A percentile compares a stretch with the other conserved stretches of the same genome.
Conservation (phyloP, 2,888 invertebrate species). For the Cryptocephalus moraei region DNA sequence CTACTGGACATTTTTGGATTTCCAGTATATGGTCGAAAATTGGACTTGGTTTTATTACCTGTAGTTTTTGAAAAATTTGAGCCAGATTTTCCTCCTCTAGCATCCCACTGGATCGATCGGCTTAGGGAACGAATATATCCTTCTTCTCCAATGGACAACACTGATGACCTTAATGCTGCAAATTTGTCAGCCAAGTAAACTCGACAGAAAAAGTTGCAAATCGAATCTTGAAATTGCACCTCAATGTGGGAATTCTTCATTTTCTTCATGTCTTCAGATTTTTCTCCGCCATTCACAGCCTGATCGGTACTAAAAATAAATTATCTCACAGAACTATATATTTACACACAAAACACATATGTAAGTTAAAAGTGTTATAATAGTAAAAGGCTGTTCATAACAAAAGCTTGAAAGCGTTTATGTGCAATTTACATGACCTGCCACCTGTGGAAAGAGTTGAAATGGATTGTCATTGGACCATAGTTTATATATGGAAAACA, state of each 20-base stretch:
- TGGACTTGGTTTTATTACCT: constrained; percentile 40
- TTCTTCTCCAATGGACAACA: constrained; percentile 47
- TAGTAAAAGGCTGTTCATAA: too few species aligned
- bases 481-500: too few species aligned
- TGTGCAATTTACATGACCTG: too few species aligned
- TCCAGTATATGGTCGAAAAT: too few species aligned
- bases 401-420: too few species aligned
- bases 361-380: too few species aligned
- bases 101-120: constrained; percentile 82
- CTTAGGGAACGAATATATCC: constrained; percentile 79
- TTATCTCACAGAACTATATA: neutral
- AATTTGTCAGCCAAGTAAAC: constrained; percentile 90
- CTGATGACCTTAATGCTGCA: constrained; percentile 56
- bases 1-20: too few species aligned
- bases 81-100: constrained; percentile 95
- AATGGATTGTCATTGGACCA: too few species aligned
- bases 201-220: constrained; percentile 78
- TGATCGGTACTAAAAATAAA: constrained; percentile 8
- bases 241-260: constrained; percentile 40
- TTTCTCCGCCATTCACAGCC: constrained; percentile 12
- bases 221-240: constrained; percentile 51
- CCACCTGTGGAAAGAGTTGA: too few species aligned
- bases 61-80: constrained; percentile 91
- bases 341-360: too few species aligned
- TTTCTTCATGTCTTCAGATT: constrained; percentile 31